These are phyloP conservation scores for Leuctra nigra DNA, from an alignment of 2,888 invertebrate species.

Conservation along the genomic window DNA sequence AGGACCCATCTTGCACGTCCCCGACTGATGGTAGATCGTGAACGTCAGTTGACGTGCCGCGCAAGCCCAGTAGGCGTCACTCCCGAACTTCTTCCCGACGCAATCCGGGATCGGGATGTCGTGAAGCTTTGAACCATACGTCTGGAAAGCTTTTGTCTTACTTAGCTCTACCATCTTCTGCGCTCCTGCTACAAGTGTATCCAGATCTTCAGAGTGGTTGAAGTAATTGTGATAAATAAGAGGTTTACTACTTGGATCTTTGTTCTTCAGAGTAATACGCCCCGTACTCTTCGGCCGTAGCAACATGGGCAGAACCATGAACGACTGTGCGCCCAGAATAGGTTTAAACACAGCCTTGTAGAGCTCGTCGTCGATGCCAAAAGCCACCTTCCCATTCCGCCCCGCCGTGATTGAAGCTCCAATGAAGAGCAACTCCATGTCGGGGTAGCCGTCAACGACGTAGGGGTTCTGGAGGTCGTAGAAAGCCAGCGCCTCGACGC, in stretches of 20 bases:
- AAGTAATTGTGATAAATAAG: conserved; percentile 76
- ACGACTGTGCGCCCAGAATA: conserved; percentile 38
- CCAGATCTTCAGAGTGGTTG: conserved; percentile 46
- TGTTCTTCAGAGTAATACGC: conserved; percentile 57
- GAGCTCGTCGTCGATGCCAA: conserved; percentile 38
- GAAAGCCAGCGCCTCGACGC: conserved; percentile 60
- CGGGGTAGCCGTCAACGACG: conserved; percentile 51
- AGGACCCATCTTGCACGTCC: conserved; percentile 61
- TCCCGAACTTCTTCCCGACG: conserved; percentile 48
- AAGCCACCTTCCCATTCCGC: conserved; percentile 39
- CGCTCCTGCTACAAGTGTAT: conserved; percentile 41
- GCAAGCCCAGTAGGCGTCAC: conserved; percentile 64
- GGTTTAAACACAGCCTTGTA: conserved; percentile 42
- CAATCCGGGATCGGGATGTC: conserved; percentile 51
- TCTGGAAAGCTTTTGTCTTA: conserved; percentile 47
- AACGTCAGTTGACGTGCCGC: conserved; percentile 58
- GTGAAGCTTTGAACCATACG: conserved; percentile 49
- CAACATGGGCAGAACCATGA: conserved; percentile 58
- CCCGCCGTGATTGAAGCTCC: conserved; percentile 48
- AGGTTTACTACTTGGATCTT: conserved; percentile 64
- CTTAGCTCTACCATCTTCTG: conserved; percentile 48
- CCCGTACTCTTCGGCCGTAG: conserved; percentile 68
- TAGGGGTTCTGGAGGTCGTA: conserved; percentile 53
- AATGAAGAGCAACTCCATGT: conserved; percentile 57
- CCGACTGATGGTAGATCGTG: conserved; percentile 62